These are phyloP conservation scores for Polyploca ridens DNA, from an alignment of 2,888 invertebrate species.

Conservation along the genomic window DNA sequence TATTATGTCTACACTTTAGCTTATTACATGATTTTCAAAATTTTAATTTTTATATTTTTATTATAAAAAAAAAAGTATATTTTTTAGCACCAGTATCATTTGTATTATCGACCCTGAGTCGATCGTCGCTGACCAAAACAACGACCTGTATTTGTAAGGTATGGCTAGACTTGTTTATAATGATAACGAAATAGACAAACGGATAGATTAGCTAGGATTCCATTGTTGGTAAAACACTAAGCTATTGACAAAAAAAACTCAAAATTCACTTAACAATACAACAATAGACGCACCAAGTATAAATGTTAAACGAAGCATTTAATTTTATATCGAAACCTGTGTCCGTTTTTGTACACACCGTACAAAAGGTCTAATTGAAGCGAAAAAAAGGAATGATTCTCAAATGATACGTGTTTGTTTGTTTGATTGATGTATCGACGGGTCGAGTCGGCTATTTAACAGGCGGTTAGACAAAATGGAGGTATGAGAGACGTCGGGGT, in stretches of 20 bases:
- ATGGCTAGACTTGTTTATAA: too few species aligned
- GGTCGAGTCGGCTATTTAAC: conserved; percentile 78
- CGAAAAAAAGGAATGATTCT: conserved; percentile 70
- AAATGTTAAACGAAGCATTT: conserved; percentile 72
- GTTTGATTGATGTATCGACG: conserved; percentile 83
- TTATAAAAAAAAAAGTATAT: too few species aligned
- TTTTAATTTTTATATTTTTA: too few species aligned
- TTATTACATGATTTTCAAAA: too few species aligned
- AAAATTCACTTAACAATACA: conserved; percentile 57
- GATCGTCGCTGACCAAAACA: too few species aligned
- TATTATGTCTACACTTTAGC: too few species aligned
- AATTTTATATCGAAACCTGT: conserved; percentile 71
- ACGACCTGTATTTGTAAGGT: too few species aligned
- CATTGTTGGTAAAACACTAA: not conserved
- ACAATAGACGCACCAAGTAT: conserved; percentile 48
- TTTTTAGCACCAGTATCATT: too few species aligned
- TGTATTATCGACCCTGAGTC: too few species aligned
- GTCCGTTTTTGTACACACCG: conserved; percentile 62
- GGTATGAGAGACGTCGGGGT: conserved; percentile 65
- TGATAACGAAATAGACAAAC: too few species aligned
- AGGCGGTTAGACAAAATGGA: conserved; percentile 81
- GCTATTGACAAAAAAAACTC: conserved; percentile 37
- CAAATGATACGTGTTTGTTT: conserved; percentile 70
- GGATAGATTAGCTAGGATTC: not conserved
- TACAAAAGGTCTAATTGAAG: conserved; percentile 83